Conservation (phyloP, 2,113 vertebrate species). For the Proterorhinus semilunaris region DNA sequence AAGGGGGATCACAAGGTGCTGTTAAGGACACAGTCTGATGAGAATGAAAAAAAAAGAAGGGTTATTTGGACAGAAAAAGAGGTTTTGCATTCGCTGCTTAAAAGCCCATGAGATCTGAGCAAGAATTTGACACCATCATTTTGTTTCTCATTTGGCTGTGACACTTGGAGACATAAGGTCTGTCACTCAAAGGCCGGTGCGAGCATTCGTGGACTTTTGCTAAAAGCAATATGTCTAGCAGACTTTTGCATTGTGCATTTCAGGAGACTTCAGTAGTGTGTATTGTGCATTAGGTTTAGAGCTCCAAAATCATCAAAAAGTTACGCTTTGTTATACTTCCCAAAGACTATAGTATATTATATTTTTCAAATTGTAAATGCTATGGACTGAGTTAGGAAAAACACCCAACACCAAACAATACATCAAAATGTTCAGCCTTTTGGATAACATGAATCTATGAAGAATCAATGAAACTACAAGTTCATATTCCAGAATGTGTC, state of each 20-base stretch:
- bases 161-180: conserved; percentile 40
- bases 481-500: no score
- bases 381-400: no score
- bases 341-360: not conserved
- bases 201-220: conserved; percentile 25
- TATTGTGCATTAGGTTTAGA: not conserved
- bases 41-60: conserved; percentile 19
- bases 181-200: conserved; percentile 49
- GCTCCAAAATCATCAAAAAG: not conserved
- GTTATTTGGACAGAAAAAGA: conserved; percentile 35
- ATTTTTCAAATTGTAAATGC: not conserved
- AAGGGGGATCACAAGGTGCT: conserved; percentile 22
- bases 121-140: conserved; percentile 57
- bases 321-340: not conserved
- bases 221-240: conserved; percentile 39
- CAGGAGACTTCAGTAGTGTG: no score
- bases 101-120: conserved; percentile 41
- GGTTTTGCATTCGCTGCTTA: conserved; percentile 25
- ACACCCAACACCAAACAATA: no score
- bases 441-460: no score
- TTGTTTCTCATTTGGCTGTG: conserved; percentile 56
- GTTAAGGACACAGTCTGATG: conserved; percentile 33
- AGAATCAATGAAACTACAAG: no score
- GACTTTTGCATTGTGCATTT: not conserved
- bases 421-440: no score